These are phyloP conservation scores for Lysiphlebus fabarum DNA, from an alignment of 1,140 invertebrate genomes.

Conservation along the genomic window DNA sequence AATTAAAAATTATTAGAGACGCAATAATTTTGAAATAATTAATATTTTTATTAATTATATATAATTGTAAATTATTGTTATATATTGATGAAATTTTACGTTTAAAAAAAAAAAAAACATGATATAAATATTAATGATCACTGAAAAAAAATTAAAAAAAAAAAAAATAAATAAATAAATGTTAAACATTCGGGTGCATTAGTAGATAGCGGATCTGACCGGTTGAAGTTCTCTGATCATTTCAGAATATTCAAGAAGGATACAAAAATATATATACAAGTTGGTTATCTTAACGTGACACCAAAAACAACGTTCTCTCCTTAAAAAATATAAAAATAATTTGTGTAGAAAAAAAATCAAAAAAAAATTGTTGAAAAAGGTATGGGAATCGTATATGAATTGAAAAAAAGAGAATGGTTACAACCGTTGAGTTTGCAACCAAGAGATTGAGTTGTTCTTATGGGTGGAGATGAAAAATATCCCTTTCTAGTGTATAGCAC, in stretches of 20 bases:
- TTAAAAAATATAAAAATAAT: slow-evolving; percentile 17
- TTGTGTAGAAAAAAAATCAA: slow-evolving; percentile 8
- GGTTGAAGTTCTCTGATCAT: slow-evolving; percentile 28
- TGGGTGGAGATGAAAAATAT: slow-evolving; percentile 7
- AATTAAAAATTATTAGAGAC: no score
- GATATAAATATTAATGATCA: slow-evolving; percentile 37
- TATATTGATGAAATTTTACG: no score
- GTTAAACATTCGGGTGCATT: slow-evolving; percentile 33
- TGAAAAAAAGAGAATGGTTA: slow-evolving; percentile 19
- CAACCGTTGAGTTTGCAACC: slow-evolving; percentile 19
- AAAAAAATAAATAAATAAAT: slow-evolving; percentile 1
- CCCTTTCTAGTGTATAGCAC: background rate
- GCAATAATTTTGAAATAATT: no score
- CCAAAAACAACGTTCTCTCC: slow-evolving; percentile 26
- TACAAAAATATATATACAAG: slow-evolving; percentile 35
- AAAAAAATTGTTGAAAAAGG: slow-evolving; percentile 10
- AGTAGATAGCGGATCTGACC: slow-evolving; percentile 37
- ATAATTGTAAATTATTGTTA: no score
- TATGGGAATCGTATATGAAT: slow-evolving; percentile 14
- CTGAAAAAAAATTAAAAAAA: background rate
- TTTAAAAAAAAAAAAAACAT: no score
- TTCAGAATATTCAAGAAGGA: slow-evolving; percentile 15
- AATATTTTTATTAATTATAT: no score
- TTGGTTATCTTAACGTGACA: slow-evolving; percentile 41
- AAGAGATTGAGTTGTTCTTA: slow-evolving; percentile 38